A percentile compares a stretch with the other conserved stretches of the same genome.
phyloP scores from a whole-genome alignment of 2,113 vertebrate genomes.

The Australoheros scitulus region DNA sequence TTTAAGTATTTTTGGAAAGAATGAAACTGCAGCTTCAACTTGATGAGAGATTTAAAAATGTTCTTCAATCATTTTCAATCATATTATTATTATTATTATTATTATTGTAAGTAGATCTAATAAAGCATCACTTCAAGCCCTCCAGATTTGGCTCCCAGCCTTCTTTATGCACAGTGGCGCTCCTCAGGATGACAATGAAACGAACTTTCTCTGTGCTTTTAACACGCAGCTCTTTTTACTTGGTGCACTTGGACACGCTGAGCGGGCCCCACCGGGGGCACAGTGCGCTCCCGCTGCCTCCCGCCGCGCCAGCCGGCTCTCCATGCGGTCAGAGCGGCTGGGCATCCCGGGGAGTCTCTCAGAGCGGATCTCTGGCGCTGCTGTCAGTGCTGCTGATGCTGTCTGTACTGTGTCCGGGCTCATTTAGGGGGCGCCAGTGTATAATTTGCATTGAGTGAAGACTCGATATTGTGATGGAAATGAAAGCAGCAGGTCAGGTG shows the following conservation, averaged over 20 bases:
- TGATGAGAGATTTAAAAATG: not conserved
- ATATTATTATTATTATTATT: not conserved
- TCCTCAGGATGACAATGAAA: not conserved
- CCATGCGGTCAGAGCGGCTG: not conserved
- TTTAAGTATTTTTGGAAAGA: not conserved
- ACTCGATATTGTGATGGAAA: not conserved
- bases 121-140: not conserved
- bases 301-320: conserved; percentile 4
- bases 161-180: not conserved
- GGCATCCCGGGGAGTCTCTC: not conserved
- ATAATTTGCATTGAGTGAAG: conserved; percentile 54
- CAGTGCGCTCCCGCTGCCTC: not conserved
- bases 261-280: not conserved
- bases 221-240: not conserved
- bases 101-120: not conserved
- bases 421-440: conserved; percentile 74
- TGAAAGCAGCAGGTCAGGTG: conserved; percentile 6
- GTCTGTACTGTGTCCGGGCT: conserved; percentile 44
- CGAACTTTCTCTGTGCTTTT: not conserved
- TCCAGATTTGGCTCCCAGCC: conserved; percentile 1
- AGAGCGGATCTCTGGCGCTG: not conserved
- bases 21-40: not conserved
- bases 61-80: not conserved
- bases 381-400: not conserved
- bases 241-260: rapidly evolving